Conservation (phyloP, 2,888 invertebrate species). For the Netelia melanura region DNA sequence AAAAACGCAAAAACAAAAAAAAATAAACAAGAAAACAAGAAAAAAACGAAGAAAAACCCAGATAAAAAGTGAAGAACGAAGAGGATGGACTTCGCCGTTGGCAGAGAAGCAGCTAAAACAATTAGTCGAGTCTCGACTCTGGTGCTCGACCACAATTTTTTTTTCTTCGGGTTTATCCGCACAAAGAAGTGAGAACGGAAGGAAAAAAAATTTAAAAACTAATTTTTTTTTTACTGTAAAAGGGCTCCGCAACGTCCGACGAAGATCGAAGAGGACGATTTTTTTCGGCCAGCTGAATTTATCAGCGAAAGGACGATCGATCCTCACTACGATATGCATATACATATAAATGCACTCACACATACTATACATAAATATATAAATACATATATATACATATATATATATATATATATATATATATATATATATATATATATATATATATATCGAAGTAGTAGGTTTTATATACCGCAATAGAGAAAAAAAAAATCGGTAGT, state of each 20-base stretch:
- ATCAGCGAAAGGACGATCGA: conserved; percentile 46
- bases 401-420: conserved; percentile 51
- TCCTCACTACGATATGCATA: conserved; percentile 64
- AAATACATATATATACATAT: conserved; percentile 50
- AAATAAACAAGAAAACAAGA: conserved; percentile 40
- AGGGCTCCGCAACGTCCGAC: conserved; percentile 52
- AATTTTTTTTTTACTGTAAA: conserved; percentile 20
- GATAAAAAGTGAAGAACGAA: conserved; percentile 41
- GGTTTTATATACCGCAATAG: conserved; percentile 77
- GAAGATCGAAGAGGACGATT: conserved; percentile 54
- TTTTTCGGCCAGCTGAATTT: conserved; percentile 39
- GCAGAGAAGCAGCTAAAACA: conserved; percentile 35
- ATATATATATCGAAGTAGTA: conserved; percentile 73
- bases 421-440: conserved; percentile 61
- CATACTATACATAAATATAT: background rate
- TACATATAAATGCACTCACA: conserved; percentile 60
- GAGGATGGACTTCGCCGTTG: conserved; percentile 58
- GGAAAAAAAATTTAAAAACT: conserved; percentile 6
- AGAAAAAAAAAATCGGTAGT: conserved; percentile 63
- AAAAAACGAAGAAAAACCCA: conserved; percentile 42
- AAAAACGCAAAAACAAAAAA: conserved; percentile 36
- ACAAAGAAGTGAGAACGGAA: conserved; percentile 48
- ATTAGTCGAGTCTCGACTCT: conserved; percentile 49
- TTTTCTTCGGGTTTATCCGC: conserved; percentile 51
- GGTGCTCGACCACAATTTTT: conserved; percentile 47